Conservation (phyloP, 1,140 invertebrate species). For the Subanguina moxae region DNA sequence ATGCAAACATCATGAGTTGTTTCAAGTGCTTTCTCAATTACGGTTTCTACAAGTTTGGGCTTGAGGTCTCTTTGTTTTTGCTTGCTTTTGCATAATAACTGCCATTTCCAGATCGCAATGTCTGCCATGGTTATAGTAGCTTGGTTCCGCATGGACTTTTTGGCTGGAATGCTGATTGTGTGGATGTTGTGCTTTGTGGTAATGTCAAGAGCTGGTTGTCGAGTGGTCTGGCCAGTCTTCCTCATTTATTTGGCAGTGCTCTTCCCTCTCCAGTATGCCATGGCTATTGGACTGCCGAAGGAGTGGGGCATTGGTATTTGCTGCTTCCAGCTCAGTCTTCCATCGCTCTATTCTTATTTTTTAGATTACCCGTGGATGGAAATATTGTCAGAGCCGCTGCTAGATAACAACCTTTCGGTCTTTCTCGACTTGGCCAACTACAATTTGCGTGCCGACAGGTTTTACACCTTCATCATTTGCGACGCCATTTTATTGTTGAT, state of each 20-base stretch:
- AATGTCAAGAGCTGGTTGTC: constrained; percentile 67
- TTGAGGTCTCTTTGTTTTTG: constrained; percentile 67
- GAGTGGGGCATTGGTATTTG: constrained; percentile 57
- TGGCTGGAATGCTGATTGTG: constrained; percentile 78
- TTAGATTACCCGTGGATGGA: constrained; percentile 71
- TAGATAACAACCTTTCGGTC: constrained; percentile 67
- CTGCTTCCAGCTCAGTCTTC: constrained; percentile 11
- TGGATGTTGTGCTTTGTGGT: constrained; percentile 79
- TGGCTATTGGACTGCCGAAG: constrained; percentile 80
- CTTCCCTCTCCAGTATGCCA: constrained; percentile 80
- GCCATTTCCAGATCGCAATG: constrained; percentile 66
- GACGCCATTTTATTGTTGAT: constrained; percentile 86
- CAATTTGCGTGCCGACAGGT: constrained; percentile 66
- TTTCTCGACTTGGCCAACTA: constrained; percentile 87
- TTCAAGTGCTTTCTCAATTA: constrained; percentile 85
- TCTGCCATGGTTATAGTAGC: constrained; percentile 80
- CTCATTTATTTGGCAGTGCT: constrained; percentile 74
- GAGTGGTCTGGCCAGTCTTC: constrained; percentile 80
- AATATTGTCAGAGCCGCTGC: constrained; percentile 5
- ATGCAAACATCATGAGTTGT: constrained; percentile 74
- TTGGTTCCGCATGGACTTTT: constrained; percentile 81
- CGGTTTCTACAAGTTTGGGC: constrained; percentile 87
- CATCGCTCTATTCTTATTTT: constrained; percentile 25
- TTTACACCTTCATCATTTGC: constrained; percentile 72
- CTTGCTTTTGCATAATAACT: background rate